These are phyloP conservation scores for Phalanger gymnotis DNA, from an alignment of 2,797 vertebrate genomes.

Conservation along the genomic window DNA sequence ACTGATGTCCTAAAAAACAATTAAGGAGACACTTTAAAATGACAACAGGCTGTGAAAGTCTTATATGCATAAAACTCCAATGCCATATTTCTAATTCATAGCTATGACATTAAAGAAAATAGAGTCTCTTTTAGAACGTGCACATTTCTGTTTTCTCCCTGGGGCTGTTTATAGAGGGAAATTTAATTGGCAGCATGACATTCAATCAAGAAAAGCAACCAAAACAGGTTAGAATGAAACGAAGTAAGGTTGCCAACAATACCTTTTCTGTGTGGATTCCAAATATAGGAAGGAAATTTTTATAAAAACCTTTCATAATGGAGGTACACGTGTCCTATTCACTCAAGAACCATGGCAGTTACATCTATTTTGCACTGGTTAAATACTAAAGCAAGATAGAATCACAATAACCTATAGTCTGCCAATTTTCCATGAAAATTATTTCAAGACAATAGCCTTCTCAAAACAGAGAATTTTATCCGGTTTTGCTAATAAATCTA, in stretches of 20 bases:
- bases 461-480: constrained; percentile 44
- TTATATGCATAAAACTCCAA: not conserved
- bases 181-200: constrained; percentile 69
- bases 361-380: constrained; percentile 58
- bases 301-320: constrained; percentile 64
- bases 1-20: constrained; percentile 91
- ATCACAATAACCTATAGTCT: constrained; percentile 17
- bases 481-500: constrained; percentile 55
- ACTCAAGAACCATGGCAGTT: constrained; percentile 65
- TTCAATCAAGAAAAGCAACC: constrained; percentile 68
- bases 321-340: constrained; percentile 72
- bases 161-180: constrained; percentile 62
- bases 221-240: constrained; percentile 55
- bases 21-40: constrained; percentile 54
- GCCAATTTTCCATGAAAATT: constrained; percentile 65
- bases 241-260: constrained; percentile 62
- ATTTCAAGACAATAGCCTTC: constrained; percentile 65
- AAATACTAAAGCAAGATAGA: constrained; percentile 18
- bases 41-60: constrained; percentile 57
- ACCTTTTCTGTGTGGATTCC: constrained; percentile 62
- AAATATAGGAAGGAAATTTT: constrained; percentile 77
- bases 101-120: constrained; percentile 61
- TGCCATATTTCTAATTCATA: constrained; percentile 64
- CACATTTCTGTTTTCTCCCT: constrained; percentile 56
- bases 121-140: constrained; percentile 36